Evolutionary conservation across 2,113 vertebrate genomes (phyloP).

Genomic region (Telmatochromis brichardi): DNA sequence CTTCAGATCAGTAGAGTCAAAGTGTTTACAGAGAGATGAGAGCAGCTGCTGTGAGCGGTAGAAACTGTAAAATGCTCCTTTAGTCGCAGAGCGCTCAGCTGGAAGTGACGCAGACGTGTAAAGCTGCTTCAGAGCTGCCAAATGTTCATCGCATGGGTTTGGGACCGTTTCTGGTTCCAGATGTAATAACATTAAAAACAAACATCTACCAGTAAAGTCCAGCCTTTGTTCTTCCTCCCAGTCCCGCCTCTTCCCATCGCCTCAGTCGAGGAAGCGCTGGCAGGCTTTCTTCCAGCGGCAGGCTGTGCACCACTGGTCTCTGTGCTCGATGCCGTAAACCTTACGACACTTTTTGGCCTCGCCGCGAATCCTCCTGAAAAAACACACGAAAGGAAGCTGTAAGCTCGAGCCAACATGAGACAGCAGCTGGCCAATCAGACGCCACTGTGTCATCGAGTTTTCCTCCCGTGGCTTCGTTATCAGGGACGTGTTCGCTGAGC

Average conservation of each 20-base stretch:
- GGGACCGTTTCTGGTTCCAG: neutral
- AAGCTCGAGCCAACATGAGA: neutral
- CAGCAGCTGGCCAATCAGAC: neutral
- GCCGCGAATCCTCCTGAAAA: conserved; percentile 79
- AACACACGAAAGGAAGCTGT: neutral
- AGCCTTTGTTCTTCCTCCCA: neutral
- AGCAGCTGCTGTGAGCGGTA: neutral
- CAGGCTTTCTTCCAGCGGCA: conserved; percentile 90
- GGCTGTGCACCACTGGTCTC: conserved; percentile 85
- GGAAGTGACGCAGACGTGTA: neutral
- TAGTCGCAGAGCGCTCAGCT: neutral
- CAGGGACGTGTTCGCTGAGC: fast-evolving
- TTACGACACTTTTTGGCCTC: conserved; percentile 93
- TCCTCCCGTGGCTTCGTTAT: neutral
- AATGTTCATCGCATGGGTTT: neutral
- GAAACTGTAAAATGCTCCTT: neutral
- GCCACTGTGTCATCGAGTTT: neutral
- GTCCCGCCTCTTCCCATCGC: neutral
- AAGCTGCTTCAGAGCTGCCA: neutral
- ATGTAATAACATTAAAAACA: neutral
- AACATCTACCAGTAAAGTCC: neutral
- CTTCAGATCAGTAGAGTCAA: neutral
- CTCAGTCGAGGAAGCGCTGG: conserved; percentile 81
- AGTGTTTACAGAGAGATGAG: neutral
- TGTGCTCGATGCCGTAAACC: conserved; percentile 83